Base-by-base conservation (phyloP, 1,140 invertebrate species). In the Panagrolaimus sp. region DNA sequence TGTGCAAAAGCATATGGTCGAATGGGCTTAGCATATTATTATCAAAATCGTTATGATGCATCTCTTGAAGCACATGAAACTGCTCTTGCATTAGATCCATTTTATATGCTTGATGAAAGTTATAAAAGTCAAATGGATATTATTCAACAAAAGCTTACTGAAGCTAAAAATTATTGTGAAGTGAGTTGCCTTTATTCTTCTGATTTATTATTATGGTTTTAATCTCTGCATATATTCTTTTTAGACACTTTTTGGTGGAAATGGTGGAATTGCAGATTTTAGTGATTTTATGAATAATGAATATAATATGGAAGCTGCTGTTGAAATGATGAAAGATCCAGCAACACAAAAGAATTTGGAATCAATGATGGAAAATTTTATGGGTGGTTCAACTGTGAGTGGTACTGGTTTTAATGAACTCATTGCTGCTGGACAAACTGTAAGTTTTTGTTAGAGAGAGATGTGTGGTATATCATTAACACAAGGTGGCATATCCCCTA, bases 1-100 rank as follows among this genome's bases (percentile, higher is more conserved):
- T 98, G 97, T 83, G 90, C 91, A 69, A 96, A 97, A 86, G 93
- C 94, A 3, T 95, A 95, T 86, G 91, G 92, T 7, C 87, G 94
- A 76, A 88, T 96, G 83, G 92, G 90, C n/a, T 87, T 96, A 67
- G 92, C 93, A 1, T 90, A 92, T 76, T 90, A 91, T 1, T 91
- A 89, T 81, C 84, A 94, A 66, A 88, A 90, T 62, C 87, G 89
- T 74, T 89, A 91, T 80, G 87, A 88, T 65, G 89, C 93, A 79
- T 93, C 94, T 0, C 88, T 89, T 64, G 87, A 89, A 65, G 90
- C 91, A 51, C 97, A 94, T 84, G 87, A 89, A 74, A 91, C 90
- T 76, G 95, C 94, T 1, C 84, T 92, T 23, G 89, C 92, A 80
- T 85, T 96, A 68, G 94, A 98, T 77, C 93, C 94, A 11, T 38